Evolutionary conservation across 2,113 vertebrate genomes (phyloP).

Genomic region (Hylia prasina): DNA sequence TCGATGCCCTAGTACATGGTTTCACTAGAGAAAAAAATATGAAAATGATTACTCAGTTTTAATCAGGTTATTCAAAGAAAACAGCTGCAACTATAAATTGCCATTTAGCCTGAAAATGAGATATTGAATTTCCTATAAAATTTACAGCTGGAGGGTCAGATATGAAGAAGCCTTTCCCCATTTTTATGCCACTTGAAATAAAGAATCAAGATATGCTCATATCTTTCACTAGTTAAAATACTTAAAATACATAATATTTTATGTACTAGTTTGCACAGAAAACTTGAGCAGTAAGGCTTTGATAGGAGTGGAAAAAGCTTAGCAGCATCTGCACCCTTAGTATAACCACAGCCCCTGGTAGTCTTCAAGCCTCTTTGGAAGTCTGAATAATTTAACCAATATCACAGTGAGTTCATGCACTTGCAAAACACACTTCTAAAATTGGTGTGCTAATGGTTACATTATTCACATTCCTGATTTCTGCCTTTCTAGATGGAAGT

Average conservation of each 20-base stretch:
- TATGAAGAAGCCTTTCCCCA: not conserved
- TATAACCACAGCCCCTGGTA: not conserved
- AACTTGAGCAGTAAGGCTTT: not conserved
- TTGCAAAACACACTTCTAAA: not conserved
- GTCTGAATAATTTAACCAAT: not conserved
- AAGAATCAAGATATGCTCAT: not conserved
- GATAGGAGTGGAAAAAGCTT: not conserved
- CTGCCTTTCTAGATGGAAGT: not conserved
- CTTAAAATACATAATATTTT: not conserved
- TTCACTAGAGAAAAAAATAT: not conserved
- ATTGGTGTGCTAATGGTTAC: not conserved
- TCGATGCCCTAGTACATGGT: not conserved
- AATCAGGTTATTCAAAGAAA: constrained; percentile 53
- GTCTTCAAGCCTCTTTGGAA: not conserved
- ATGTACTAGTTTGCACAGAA: not conserved
- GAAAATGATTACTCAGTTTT: constrained; percentile 28
- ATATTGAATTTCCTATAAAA: not conserved
- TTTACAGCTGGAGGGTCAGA: not conserved
- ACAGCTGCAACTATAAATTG: constrained; percentile 13
- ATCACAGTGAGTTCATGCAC: not conserved
- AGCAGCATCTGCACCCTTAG: not conserved
- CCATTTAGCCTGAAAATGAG: constrained; percentile 1
- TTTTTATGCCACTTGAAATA: not conserved
- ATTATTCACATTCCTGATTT: not conserved
- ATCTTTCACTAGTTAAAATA: not conserved